Base-by-base conservation (phyloP, 2,113 vertebrate species). In the Heterotis niloticus region DNA sequence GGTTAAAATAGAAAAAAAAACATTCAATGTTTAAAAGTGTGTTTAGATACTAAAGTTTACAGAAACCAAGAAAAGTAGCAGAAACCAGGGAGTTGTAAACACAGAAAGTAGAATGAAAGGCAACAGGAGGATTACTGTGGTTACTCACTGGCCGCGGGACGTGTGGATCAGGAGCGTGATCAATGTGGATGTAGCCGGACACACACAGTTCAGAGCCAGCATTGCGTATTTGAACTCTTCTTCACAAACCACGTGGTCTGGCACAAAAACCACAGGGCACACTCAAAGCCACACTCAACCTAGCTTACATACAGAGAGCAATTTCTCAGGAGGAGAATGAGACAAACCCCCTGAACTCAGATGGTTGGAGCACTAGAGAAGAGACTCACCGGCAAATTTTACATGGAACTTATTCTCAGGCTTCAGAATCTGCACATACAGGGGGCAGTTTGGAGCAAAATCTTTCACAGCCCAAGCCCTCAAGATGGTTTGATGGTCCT, bases 401-500 rank as follows among this genome's bases (percentile, higher is more conserved):
- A 99, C 97, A 86, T 99, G 97, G 81, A 99, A 99, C 91, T 99
- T 99, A 83, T 99, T 98, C 88, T 98, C 96, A 44, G 97, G 96
- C 86, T 98, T 99, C 82, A 98, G 87, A 86, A 99, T 98, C 80
- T 99, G 97, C 51, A 99, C 97, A 77, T 98, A 99, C 60, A 99
- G 90, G 62, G 96, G 96, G 69, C 97, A 98, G 70, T 96, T 98
- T 75, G 97, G 96, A 85, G 97, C 97, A 87, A 99, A 99, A 85
- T 99, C 97, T 89, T 99, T 99, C 72, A 99, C 95, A 34, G 97
- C 97, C 97, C 96, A 99, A 0, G 96, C 96, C 91, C 97, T 95
- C 86, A 99, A 86, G 88, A 99, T 99, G 51, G 97, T 98, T 89
- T 99, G 97, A 80, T 99, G 97, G 86, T 99, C 97, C 97, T 99